Evolutionary conservation across 2,888 invertebrate species (phyloP).

Genomic region (Ophion slaviceki): DNA sequence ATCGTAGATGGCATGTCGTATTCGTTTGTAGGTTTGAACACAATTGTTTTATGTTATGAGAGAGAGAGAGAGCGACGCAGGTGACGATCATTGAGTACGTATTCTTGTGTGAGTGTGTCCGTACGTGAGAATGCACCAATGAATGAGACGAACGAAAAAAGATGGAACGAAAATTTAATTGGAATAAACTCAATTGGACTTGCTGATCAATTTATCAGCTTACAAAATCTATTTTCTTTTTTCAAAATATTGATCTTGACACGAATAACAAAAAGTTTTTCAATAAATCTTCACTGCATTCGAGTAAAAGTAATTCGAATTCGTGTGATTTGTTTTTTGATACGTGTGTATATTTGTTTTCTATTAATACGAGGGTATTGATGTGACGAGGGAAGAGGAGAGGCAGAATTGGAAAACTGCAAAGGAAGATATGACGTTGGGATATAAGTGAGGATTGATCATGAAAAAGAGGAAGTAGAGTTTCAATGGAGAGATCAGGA

Average conservation of each 20-base stretch:
- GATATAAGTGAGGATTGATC: constrained; percentile 67
- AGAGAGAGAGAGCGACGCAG: background rate
- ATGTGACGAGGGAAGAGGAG: constrained; percentile 21
- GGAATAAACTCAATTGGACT: background rate
- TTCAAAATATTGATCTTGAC: background rate
- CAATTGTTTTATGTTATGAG: constrained; percentile 60
- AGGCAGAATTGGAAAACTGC: constrained; percentile 3
- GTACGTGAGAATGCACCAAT: background rate
- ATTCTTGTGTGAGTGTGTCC: background rate
- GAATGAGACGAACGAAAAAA: background rate
- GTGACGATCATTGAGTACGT: background rate
- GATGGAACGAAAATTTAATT: background rate
- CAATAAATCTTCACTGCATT: too few species aligned
- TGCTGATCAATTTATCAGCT: background rate
- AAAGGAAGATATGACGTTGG: constrained; percentile 56
- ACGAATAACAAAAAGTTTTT: background rate
- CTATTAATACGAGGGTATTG: background rate
- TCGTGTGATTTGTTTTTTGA: background rate
- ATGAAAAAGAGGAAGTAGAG: constrained; percentile 58
- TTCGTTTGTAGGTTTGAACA: constrained; percentile 50
- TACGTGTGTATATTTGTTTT: constrained; percentile 33
- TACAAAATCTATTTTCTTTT: background rate
- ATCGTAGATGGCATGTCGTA: constrained; percentile 34
- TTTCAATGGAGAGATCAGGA: constrained; percentile 48
- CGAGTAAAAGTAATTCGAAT: background rate